phyloP scores from a whole-genome alignment of 2,888 invertebrate genomes.

The Cataglyphis cursor region DNA sequence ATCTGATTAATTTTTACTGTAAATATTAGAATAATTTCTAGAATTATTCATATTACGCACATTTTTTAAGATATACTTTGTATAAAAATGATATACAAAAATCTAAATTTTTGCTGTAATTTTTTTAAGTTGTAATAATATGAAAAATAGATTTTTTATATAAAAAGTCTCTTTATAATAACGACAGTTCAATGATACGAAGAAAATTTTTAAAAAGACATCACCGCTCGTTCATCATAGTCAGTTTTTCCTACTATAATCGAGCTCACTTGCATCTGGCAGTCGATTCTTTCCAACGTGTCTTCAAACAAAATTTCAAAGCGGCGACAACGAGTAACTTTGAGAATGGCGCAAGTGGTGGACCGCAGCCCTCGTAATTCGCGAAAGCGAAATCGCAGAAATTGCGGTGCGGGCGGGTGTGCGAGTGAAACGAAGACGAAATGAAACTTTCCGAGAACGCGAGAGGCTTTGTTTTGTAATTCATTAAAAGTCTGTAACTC shows the following conservation, averaged over 20 bases:
- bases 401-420: background rate
- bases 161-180: background rate
- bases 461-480: constrained; percentile 71
- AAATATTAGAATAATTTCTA: background rate
- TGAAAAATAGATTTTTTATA: background rate
- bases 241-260: constrained; percentile 17
- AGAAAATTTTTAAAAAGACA: constrained; percentile 15
- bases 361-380: constrained; percentile 32
- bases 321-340: constrained; percentile 21
- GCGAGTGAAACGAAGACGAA: constrained; percentile 23
- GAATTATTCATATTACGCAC: background rate
- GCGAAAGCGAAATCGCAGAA: constrained; percentile 38
- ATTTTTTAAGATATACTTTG: background rate
- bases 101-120: background rate
- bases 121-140: background rate
- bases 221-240: constrained; percentile 28
- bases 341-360: constrained; percentile 8
- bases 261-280: constrained; percentile 35
- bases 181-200: background rate
- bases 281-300: constrained; percentile 36
- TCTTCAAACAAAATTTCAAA: constrained; percentile 25
- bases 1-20: background rate
- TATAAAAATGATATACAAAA: background rate
- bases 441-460: constrained; percentile 60
- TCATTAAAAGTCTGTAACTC: constrained; percentile 73